A percentile compares a stretch with the other conserved stretches of the same genome.
These are phyloP conservation scores for Cyphomyrus discorhynchus DNA, from an alignment of 2,113 vertebrate species.

Conservation along the genomic window DNA sequence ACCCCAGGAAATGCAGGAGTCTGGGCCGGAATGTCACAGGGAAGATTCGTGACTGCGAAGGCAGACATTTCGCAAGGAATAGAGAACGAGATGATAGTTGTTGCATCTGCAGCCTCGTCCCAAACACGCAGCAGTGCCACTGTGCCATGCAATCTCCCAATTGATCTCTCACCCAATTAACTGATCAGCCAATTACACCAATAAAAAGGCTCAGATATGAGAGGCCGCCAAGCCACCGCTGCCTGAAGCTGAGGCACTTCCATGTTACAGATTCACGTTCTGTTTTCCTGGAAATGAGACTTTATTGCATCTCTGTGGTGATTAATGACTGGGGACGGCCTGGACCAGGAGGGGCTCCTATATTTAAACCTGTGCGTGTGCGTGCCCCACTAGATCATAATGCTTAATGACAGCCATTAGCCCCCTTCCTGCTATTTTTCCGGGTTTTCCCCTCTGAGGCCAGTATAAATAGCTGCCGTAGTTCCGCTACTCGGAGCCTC, in stretches of 20 bases:
- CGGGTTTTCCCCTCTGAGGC: not conserved
- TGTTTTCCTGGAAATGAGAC: not conserved
- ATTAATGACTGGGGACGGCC: not conserved
- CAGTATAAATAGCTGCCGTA: not conserved
- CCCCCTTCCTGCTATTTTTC: not conserved
- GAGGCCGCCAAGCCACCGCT: not conserved
- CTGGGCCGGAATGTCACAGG: not conserved
- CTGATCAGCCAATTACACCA: not conserved
- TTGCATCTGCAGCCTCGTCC: not conserved
- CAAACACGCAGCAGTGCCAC: not conserved
- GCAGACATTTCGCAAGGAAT: not conserved
- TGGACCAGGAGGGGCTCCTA: not conserved
- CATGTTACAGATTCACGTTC: not conserved
- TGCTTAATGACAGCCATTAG: slow-evolving; percentile 6
- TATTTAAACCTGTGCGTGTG: not conserved
- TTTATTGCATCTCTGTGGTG: not conserved
- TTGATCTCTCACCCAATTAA: not conserved
- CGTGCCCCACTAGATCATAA: not conserved
- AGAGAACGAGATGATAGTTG: not conserved
- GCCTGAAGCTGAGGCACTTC: not conserved
- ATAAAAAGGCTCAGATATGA: not conserved
- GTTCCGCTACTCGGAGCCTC: not conserved
- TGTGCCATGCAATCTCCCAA: not conserved
- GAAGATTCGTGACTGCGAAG: not conserved
- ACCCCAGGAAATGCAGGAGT: not conserved